Evolutionary conservation across 2,888 invertebrate genomes (phyloP).

Genomic region (Tenthredo amoena): DNA sequence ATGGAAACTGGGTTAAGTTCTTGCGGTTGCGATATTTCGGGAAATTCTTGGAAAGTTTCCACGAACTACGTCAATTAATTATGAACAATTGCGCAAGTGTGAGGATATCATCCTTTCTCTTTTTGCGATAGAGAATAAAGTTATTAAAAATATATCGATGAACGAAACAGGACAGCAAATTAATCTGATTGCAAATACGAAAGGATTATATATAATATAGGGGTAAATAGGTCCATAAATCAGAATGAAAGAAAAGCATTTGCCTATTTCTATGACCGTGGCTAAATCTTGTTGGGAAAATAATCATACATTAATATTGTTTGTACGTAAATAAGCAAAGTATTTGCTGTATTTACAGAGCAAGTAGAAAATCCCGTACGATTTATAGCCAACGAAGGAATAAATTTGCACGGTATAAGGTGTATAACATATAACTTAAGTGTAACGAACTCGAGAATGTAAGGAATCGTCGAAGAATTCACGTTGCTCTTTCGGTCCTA

Average conservation of each 20-base stretch:
- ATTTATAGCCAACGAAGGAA: conserved; percentile 2
- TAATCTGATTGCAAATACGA: not conserved
- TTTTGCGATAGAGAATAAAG: not conserved
- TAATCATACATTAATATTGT: conserved; percentile 1
- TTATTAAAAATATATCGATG: not conserved
- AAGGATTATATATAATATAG: not conserved
- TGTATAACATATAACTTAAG: not conserved
- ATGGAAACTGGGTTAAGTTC: not conserved
- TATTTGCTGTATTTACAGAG: not conserved
- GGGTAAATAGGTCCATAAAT: not conserved
- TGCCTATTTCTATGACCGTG: not conserved
- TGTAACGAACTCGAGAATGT: not conserved
- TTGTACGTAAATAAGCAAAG: not conserved
- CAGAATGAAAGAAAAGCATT: not conserved
- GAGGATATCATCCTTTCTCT: not conserved
- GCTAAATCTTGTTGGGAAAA: not conserved
- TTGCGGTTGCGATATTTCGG: not conserved
- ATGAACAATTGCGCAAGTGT: not conserved
- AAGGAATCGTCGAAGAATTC: no score
- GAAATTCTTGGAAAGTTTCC: not conserved
- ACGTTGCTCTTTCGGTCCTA: no score
- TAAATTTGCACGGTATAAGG: not conserved
- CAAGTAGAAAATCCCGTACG: conserved; percentile 7
- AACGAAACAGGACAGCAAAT: not conserved
- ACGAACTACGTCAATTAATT: no score